These are phyloP conservation scores for Allenopithecus nigroviridis DNA, from an alignment of 2,797 vertebrate species.

Conservation along the genomic window DNA sequence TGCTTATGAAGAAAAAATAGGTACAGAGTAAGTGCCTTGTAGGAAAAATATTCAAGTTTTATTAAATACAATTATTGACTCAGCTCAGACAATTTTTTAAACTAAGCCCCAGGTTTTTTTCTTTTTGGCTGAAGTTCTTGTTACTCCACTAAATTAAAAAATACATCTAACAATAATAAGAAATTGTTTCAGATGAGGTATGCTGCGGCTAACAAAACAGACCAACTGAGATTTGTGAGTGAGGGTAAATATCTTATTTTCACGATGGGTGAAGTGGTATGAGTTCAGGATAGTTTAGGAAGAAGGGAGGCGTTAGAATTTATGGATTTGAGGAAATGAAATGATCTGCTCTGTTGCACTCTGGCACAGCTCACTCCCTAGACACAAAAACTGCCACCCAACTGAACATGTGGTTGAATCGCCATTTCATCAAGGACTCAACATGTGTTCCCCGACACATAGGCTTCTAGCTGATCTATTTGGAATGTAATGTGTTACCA, in stretches of 20 bases:
- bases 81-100: background rate
- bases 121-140: background rate
- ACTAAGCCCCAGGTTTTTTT: background rate
- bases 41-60: background rate
- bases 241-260: background rate
- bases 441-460: background rate
- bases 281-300: background rate
- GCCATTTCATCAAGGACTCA: background rate
- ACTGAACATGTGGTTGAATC: background rate
- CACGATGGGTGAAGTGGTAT: background rate
- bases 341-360: background rate
- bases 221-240: background rate
- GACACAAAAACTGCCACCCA: background rate
- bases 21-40: background rate
- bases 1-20: background rate
- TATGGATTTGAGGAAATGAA: background rate
- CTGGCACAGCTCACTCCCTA: background rate
- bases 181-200: background rate
- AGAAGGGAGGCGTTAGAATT: background rate
- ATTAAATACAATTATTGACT: background rate
- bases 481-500: background rate
- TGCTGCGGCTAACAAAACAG: background rate
- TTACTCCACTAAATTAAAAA: background rate
- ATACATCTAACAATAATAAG: background rate
- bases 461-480: background rate